phyloP scores from a whole-genome alignment of 1,140 invertebrate species.

The Apis florea region DNA sequence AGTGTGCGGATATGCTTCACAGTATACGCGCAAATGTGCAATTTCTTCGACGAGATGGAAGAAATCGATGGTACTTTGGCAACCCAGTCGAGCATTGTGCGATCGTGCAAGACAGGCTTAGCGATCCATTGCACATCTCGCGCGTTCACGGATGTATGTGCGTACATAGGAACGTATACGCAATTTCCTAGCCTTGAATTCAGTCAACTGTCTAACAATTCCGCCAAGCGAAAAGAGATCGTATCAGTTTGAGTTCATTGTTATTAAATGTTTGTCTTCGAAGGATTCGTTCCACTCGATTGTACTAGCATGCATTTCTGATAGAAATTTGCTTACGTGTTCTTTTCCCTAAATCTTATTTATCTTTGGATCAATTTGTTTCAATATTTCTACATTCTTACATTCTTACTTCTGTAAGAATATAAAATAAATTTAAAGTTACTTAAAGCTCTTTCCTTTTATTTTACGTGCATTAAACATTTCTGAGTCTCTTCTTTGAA shows the following conservation, averaged over 20 bases:
- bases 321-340: not conserved
- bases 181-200: constrained; percentile 14
- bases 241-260: constrained; percentile 20
- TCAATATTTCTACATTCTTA: no score
- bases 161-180: no score
- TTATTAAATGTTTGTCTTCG: constrained; percentile 32
- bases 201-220: constrained; percentile 28
- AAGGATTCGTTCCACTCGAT: constrained; percentile 7
- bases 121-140: constrained; percentile 31
- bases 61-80: constrained; percentile 64
- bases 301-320: not conserved
- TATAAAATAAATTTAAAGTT: no score
- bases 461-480: no score
- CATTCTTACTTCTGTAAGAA: no score
- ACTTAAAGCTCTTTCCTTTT: no score
- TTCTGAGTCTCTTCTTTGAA: no score
- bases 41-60: constrained; percentile 60
- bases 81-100: constrained; percentile 47
- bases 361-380: no score
- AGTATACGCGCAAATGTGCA: constrained; percentile 32
- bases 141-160: not conserved
- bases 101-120: constrained; percentile 42
- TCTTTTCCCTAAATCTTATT: not conserved
- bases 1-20: constrained; percentile 26
- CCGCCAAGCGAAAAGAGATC: constrained; percentile 21